A percentile compares a stretch with the other conserved stretches of the same genome.
Conservation (phyloP, 2,888 invertebrate species). For the Entomobrya proxima region DNA sequence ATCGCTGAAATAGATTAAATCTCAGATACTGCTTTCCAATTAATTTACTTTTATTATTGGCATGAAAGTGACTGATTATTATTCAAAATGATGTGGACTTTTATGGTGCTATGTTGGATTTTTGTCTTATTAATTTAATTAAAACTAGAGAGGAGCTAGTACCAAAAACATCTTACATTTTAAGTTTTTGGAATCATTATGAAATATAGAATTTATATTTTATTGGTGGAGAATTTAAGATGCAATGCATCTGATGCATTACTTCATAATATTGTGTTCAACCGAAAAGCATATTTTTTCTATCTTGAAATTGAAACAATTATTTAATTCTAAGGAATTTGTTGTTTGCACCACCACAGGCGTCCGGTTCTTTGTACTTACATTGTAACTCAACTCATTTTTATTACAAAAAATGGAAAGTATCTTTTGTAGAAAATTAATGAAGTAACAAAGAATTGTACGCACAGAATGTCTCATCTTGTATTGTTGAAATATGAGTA, state of each 20-base stretch:
- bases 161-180: not conserved
- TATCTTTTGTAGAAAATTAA: conserved; percentile 5
- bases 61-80: conserved; percentile 10
- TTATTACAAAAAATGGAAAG: conserved; percentile 52
- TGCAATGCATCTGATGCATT: no score
- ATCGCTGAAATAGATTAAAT: conserved; percentile 54
- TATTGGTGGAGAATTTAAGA: no score
- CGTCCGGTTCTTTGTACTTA: not conserved
- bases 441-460: conserved; percentile 54
- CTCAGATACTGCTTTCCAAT: conserved; percentile 32
- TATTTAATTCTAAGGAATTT: conserved; percentile 14
- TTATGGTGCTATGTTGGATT: not conserved
- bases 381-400: not conserved
- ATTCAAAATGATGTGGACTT: conserved; percentile 19
- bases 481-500: no score
- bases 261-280: not conserved
- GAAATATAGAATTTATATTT: no score
- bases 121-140: conserved; percentile 4
- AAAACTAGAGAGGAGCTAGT: not conserved
- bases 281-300: no score
- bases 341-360: conserved; percentile 20
- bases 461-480: no score
- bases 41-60: conserved; percentile 36
- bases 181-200: no score
- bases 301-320: no score